These are phyloP conservation scores for Mechanitis messenoides DNA, from an alignment of 2,888 invertebrate genomes.

Conservation along the genomic window DNA sequence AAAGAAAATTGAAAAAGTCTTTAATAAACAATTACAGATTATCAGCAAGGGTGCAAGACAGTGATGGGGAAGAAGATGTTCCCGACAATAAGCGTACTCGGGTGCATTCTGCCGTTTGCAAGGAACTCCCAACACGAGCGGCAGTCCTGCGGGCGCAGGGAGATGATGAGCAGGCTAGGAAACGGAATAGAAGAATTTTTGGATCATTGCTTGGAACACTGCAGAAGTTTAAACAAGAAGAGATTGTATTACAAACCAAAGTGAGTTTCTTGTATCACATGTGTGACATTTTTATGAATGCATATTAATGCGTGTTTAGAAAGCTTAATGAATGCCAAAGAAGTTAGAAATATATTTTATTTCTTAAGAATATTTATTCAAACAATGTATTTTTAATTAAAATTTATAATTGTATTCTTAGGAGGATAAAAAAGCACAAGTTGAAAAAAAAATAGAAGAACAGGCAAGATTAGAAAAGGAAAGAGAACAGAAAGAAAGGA, in stretches of 20 bases:
- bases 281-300: no score
- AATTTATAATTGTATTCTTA: constrained; percentile 31
- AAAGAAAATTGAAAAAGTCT: not conserved
- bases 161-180: constrained; percentile 86
- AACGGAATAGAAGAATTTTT: constrained; percentile 95
- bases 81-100: constrained; percentile 52
- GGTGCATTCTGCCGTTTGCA: constrained; percentile 84
- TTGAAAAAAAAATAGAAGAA: constrained; percentile 95
- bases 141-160: constrained; percentile 83
- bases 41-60: constrained; percentile 63
- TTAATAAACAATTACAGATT: constrained; percentile 41
- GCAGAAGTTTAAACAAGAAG: constrained; percentile 96
- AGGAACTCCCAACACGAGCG: constrained; percentile 86
- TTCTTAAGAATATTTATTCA: no score
- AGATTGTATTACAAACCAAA: constrained; percentile 91
- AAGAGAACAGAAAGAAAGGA: constrained; percentile 86
- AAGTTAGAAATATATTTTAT: no score
- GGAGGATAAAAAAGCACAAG: constrained; percentile 80
- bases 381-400: no score
- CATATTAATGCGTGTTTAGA: no score
- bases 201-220: constrained; percentile 95
- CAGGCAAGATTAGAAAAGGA: constrained; percentile 92
- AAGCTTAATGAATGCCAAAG: no score
- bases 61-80: constrained; percentile 70
- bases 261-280: constrained; percentile 31